Conservation (phyloP, 2,113 vertebrate genomes). For the Bufo gargarizans region DNA sequence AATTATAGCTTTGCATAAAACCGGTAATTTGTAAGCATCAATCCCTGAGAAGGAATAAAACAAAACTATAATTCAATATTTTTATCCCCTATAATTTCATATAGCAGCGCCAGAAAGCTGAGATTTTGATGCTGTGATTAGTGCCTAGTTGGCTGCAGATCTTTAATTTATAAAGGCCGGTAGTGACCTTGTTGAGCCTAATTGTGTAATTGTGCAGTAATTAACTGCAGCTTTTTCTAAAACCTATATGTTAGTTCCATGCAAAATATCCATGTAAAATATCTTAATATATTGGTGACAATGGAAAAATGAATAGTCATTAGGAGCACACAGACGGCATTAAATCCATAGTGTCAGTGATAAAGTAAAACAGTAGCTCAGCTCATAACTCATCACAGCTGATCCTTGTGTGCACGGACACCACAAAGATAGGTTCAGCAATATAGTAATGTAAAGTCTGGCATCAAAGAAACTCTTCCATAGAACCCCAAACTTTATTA, state of each 20-base stretch:
- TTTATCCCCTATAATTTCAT: conserved; percentile 14
- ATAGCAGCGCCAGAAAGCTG: background rate
- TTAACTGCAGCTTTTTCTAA: background rate
- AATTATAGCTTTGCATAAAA: conserved; percentile 37
- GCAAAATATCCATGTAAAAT: background rate
- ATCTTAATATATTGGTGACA: background rate
- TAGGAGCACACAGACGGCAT: background rate
- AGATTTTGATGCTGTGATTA: background rate
- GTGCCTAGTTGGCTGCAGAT: background rate
- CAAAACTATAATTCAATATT: conserved; percentile 7
- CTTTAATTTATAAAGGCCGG: background rate
- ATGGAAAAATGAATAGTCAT: background rate
- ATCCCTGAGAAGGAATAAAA: conserved; percentile 34
- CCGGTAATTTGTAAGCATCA: conserved; percentile 33
- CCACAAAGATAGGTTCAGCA: no score
- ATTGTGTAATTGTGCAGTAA: background rate
- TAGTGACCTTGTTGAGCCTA: background rate
- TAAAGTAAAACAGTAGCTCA: no score
- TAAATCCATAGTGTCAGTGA: no score
- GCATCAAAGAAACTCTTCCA: no score
- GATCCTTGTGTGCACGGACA: no score
- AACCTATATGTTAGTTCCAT: background rate
- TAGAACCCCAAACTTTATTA: no score
- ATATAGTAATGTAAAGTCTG: no score
- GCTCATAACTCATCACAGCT: no score